Evolutionary conservation across 2,113 vertebrate genomes (phyloP).

Genomic region (Chauna torquata): DNA sequence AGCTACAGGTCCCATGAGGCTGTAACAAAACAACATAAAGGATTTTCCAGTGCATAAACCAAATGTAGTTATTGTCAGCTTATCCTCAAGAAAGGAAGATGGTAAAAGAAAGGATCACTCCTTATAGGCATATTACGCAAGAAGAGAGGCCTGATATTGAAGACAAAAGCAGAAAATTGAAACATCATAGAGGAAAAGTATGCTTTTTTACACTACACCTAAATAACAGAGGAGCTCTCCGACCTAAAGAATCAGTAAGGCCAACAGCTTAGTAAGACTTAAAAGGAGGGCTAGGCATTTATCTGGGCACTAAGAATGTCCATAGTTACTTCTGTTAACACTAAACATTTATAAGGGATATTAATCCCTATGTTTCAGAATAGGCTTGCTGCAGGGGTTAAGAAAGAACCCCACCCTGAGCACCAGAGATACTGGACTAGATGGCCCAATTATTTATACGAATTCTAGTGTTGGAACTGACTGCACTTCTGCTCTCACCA

Average conservation of each 20-base stretch:
- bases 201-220: not conserved
- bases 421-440: not conserved
- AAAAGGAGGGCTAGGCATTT: not conserved
- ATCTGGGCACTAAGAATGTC: not conserved
- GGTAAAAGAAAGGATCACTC: not conserved
- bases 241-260: not conserved
- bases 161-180: not conserved
- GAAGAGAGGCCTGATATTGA: not conserved
- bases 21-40: not conserved
- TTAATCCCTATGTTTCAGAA: not conserved
- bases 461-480: not conserved
- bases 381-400: not conserved
- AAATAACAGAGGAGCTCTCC: not conserved
- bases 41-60: not conserved
- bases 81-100: not conserved
- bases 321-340: not conserved
- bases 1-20: not conserved
- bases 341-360: not conserved
- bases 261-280: not conserved
- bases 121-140: not conserved
- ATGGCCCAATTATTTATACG: not conserved
- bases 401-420: not conserved
- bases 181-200: not conserved
- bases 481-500: not conserved
- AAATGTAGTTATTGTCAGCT: not conserved